Evolutionary conservation across 2,888 invertebrate species (phyloP).

Genomic region (Noctua janthina): DNA sequence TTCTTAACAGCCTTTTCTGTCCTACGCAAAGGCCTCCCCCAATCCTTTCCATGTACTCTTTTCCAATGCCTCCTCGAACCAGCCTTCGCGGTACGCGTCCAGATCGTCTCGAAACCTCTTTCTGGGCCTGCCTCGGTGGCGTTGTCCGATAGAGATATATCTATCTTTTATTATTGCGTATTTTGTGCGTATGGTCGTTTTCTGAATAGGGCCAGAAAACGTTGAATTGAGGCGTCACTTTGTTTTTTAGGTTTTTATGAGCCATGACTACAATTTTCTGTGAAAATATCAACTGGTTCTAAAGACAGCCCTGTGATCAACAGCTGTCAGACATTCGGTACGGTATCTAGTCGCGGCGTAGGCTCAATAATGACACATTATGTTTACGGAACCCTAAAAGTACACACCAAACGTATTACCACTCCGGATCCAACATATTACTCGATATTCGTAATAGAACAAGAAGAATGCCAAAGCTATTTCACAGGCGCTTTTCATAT

Average conservation of each 20-base stretch:
- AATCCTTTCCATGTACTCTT: too few species aligned
- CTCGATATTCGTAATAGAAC: constrained; percentile 61
- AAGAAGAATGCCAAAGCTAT: constrained; percentile 57
- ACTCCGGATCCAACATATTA: constrained; percentile 53
- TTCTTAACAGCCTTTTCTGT: too few species aligned
- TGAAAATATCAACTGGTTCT: background rate
- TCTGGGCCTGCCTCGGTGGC: too few species aligned
- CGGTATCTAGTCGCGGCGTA: background rate
- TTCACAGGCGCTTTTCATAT: constrained; percentile 59
- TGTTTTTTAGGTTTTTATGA: background rate
- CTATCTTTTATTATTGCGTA: background rate
- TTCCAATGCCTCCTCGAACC: too few species aligned
- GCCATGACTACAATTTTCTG: background rate
- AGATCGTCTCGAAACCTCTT: too few species aligned
- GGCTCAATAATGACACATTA: background rate
- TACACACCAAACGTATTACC: constrained; percentile 35
- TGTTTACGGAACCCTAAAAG: constrained; percentile 11
- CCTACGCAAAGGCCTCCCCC: too few species aligned
- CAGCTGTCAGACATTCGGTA: background rate
- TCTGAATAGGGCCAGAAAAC: background rate
- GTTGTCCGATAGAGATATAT: background rate
- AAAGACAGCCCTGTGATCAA: background rate
- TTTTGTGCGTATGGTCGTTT: background rate
- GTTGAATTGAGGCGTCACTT: background rate
- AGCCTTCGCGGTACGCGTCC: too few species aligned